Evolutionary conservation across 2,888 invertebrate species (phyloP).

Genomic region (Biston betularia): DNA sequence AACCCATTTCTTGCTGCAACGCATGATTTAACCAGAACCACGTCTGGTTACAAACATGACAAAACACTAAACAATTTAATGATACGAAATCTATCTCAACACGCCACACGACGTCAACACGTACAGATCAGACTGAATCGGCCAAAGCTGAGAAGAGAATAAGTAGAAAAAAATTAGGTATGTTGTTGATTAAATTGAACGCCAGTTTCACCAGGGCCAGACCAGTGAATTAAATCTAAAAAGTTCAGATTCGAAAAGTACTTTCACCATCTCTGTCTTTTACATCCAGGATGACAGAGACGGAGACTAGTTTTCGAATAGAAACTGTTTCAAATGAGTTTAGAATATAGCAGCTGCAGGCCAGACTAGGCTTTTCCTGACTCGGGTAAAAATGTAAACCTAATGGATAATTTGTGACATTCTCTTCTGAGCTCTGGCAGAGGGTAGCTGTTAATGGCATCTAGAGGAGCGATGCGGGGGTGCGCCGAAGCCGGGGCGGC

Average conservation of each 20-base stretch:
- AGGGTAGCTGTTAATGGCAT: conserved; percentile 28
- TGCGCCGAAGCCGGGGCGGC: conserved; percentile 46
- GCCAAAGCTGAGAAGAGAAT: conserved; percentile 23
- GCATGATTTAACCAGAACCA: too few relatives aligned
- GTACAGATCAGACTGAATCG: conserved; percentile 10
- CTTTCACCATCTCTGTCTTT: too few relatives aligned
- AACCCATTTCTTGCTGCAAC: not conserved
- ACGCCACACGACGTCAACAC: not conserved
- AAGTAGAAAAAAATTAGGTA: not conserved
- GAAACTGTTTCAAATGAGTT: too few relatives aligned
- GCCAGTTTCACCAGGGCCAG: too few relatives aligned
- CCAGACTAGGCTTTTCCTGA: too few relatives aligned
- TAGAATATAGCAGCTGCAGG: too few relatives aligned
- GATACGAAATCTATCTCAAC: conserved; percentile 10
- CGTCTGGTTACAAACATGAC: not conserved
- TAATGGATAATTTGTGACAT: conserved; percentile 2
- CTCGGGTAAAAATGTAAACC: not conserved
- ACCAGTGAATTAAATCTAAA: too few relatives aligned
- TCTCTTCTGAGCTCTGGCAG: conserved; percentile 19
- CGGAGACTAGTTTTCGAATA: too few relatives aligned
- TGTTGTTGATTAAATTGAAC: too few relatives aligned
- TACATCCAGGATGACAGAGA: too few relatives aligned
- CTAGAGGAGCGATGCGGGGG: conserved; percentile 44
- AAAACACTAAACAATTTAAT: conserved; percentile 7
- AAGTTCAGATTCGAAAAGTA: too few relatives aligned